These are phyloP conservation scores for Aphyosemion australe DNA, from an alignment of 2,113 vertebrate species.

Conservation along the genomic window DNA sequence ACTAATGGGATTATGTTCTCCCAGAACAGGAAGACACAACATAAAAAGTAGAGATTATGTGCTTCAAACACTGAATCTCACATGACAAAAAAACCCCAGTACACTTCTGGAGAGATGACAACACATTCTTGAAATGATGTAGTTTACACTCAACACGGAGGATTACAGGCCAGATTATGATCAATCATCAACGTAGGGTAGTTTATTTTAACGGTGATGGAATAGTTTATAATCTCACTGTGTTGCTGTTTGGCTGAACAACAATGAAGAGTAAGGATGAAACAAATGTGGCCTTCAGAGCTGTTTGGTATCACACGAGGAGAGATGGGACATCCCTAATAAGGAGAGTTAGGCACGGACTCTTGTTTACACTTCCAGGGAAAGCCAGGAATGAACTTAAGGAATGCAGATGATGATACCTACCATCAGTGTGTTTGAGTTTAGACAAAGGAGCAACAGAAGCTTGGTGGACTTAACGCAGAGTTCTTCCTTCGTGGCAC, in stretches of 20 bases:
- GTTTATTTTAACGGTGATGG: too few relatives aligned
- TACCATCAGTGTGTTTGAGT: constrained; percentile 23
- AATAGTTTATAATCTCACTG: too few relatives aligned
- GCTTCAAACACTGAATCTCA: neutral
- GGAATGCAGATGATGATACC: constrained; percentile 66
- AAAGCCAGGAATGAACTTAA: constrained; percentile 3
- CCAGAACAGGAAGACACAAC: neutral
- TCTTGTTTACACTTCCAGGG: constrained; percentile 9
- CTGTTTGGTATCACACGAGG: too few relatives aligned
- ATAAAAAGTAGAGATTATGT: neutral
- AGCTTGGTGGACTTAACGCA: constrained; percentile 10
- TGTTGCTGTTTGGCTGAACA: too few relatives aligned
- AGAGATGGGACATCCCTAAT: too few relatives aligned
- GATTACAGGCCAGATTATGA: neutral
- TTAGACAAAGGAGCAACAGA: constrained; percentile 32
- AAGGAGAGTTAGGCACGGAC: too few relatives aligned
- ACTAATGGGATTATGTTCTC: neutral
- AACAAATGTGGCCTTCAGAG: too few relatives aligned
- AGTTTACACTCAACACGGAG: neutral
- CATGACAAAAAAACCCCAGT: neutral
- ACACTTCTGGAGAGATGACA: neutral
- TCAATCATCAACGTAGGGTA: too few relatives aligned
- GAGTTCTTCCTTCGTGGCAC: constrained; percentile 12
- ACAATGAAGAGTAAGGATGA: too few relatives aligned
- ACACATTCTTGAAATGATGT: too few relatives aligned